Conservation (phyloP, 2,113 vertebrate species). For the Datnioides undecimradiatus region DNA sequence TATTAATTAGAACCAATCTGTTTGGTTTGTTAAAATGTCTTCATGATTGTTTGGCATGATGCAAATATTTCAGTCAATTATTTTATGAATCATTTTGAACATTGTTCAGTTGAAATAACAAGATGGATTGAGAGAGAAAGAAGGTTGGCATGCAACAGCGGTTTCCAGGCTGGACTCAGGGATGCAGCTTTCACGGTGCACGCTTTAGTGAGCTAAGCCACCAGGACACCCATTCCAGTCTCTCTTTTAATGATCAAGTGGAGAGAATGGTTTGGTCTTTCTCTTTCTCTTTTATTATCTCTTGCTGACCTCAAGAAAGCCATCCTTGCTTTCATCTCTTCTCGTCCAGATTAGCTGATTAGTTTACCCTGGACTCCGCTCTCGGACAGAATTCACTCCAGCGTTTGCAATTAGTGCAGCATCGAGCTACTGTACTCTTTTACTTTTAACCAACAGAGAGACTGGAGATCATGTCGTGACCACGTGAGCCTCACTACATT, state of each 20-base stretch:
- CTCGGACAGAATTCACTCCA: slow-evolving; percentile 21
- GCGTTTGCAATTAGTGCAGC: slow-evolving; percentile 50
- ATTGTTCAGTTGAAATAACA: too few relatives aligned
- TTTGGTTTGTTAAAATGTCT: too few relatives aligned
- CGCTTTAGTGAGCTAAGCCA: slow-evolving; percentile 53
- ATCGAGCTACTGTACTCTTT: slow-evolving; percentile 24
- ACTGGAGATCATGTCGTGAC: slow-evolving; percentile 15
- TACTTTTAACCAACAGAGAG: slow-evolving; percentile 7
- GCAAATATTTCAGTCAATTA: background rate
- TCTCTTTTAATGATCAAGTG: slow-evolving; percentile 68
- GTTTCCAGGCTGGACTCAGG: background rate
- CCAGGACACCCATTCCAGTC: slow-evolving; percentile 34
- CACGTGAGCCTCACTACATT: background rate
- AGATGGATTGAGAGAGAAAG: slow-evolving; percentile 3
- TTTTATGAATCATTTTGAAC: background rate
- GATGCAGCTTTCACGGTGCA: slow-evolving; percentile 47
- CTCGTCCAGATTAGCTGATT: slow-evolving; percentile 45
- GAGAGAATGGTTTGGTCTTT: slow-evolving; percentile 33
- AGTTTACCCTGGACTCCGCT: slow-evolving; percentile 13
- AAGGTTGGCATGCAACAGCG: background rate
- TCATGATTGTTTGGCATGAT: too few relatives aligned
- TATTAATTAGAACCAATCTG: too few relatives aligned
- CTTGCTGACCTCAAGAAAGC: slow-evolving; percentile 53
- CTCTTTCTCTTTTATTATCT: slow-evolving; percentile 59
- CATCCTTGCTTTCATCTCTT: slow-evolving; percentile 65